phyloP scores from a whole-genome alignment of 2,113 vertebrate species.

The Synodontis membranacea region DNA sequence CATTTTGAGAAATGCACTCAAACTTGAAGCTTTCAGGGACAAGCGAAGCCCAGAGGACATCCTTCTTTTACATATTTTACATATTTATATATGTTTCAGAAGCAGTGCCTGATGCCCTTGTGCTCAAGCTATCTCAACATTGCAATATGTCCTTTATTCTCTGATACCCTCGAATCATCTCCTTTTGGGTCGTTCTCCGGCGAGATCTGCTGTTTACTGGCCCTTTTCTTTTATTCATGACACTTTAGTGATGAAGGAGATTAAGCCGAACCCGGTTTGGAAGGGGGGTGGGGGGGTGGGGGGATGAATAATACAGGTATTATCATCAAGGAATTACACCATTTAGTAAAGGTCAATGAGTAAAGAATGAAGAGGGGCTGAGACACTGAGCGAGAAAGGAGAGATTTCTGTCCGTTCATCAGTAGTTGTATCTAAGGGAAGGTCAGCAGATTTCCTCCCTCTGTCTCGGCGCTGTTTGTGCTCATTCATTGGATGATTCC shows the following conservation, averaged over 20 bases:
- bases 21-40: neutral
- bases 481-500: conserved; percentile 10
- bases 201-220: neutral
- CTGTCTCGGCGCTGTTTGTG: neutral
- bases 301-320: neutral
- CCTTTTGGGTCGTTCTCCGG: neutral
- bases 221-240: conserved; percentile 13
- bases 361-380: neutral
- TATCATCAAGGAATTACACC: neutral
- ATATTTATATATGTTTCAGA: neutral
- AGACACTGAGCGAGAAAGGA: conserved; percentile 19
- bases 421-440: neutral
- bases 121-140: neutral
- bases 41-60: neutral
- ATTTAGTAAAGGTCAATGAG: conserved; percentile 16
- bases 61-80: neutral
- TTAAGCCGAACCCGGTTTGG: neutral
- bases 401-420: neutral
- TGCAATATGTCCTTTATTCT: neutral
- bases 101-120: neutral
- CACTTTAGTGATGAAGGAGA: neutral
- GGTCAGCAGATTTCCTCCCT: neutral
- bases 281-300: too few relatives aligned
- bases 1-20: neutral
- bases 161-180: neutral